These are phyloP conservation scores for Nibea coibor DNA, from an alignment of 2,113 vertebrate genomes.

Conservation along the genomic window DNA sequence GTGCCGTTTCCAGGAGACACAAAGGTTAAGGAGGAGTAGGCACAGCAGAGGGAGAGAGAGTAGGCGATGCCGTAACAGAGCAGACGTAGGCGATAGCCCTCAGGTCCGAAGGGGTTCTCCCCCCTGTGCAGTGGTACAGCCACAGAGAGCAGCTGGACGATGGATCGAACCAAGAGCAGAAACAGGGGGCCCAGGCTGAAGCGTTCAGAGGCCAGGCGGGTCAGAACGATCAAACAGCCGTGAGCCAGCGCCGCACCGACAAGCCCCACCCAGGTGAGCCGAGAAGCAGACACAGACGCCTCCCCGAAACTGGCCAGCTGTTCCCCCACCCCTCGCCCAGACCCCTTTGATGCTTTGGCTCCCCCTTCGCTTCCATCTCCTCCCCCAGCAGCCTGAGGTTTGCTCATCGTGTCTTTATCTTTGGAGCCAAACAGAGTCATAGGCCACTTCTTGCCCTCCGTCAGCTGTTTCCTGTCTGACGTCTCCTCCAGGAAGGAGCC, in stretches of 20 bases:
- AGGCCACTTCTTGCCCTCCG: conserved; percentile 83
- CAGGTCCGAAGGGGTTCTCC: conserved; percentile 91
- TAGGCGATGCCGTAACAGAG: conserved; percentile 92
- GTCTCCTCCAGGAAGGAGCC: conserved; percentile 90
- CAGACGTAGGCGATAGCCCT: conserved; percentile 89
- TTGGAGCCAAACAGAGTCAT: conserved; percentile 88
- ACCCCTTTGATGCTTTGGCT: conserved; percentile 58
- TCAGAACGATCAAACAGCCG: conserved; percentile 91
- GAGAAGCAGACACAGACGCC: conserved; percentile 87
- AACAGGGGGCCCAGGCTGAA: conserved; percentile 93
- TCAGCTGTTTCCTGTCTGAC: conserved; percentile 88
- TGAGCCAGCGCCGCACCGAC: conserved; percentile 91
- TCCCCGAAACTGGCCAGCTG: conserved; percentile 88
- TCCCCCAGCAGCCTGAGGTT: conserved; percentile 61
- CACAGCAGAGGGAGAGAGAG: conserved; percentile 94
- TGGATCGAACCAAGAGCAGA: conserved; percentile 91
- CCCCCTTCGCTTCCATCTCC: conserved; percentile 67
- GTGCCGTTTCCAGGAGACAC: conserved; percentile 89
- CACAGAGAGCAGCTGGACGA: conserved; percentile 89
- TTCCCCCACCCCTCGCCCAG: conserved; percentile 77
- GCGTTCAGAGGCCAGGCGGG: conserved; percentile 88
- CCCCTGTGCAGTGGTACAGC: conserved; percentile 88
- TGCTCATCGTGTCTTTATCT: conserved; percentile 56
- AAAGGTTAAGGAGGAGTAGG: conserved; percentile 92
- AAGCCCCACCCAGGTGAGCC: conserved; percentile 90